phyloP scores from a whole-genome alignment of 2,113 vertebrate species.

The Scortum barcoo region DNA sequence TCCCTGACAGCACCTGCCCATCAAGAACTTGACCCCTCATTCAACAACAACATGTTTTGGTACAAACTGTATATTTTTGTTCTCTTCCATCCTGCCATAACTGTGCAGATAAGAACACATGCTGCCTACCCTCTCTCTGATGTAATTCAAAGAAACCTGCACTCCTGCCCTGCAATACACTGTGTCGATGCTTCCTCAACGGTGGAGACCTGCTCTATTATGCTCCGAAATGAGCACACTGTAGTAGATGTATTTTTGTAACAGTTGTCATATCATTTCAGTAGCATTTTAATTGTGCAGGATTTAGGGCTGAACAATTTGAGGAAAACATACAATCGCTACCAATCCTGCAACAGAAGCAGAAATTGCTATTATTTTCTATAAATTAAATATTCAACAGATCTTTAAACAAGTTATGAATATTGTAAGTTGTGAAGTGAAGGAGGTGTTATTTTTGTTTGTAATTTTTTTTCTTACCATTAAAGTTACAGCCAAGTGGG shows the following conservation, averaged over 20 bases:
- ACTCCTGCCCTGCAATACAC: constrained; percentile 9
- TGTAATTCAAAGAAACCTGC: constrained; percentile 59
- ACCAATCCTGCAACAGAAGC: neutral
- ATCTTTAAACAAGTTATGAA: neutral
- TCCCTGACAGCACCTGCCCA: constrained; percentile 1
- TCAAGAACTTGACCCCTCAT: constrained; percentile 16
- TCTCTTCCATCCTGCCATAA: constrained; percentile 4
- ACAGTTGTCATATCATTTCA: neutral
- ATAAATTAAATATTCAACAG: neutral
- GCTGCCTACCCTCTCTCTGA: constrained; percentile 41
- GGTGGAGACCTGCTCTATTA: neutral
- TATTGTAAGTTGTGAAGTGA: neutral
- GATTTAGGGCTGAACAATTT: neutral
- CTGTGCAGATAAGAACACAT: constrained; percentile 7
- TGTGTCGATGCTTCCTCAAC: neutral
- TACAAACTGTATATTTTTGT: neutral
- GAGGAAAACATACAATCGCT: neutral
- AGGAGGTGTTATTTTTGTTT: too few species aligned
- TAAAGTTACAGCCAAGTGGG: too few species aligned
- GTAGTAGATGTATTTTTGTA: constrained; percentile 7
- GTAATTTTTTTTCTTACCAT: neutral
- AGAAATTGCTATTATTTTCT: neutral
- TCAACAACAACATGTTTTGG: neutral
- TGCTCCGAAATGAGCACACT: constrained; percentile 17
- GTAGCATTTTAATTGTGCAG: neutral